Base-by-base conservation (phyloP, 2,888 invertebrate genomes). In the Drosophila robusta region DNA sequence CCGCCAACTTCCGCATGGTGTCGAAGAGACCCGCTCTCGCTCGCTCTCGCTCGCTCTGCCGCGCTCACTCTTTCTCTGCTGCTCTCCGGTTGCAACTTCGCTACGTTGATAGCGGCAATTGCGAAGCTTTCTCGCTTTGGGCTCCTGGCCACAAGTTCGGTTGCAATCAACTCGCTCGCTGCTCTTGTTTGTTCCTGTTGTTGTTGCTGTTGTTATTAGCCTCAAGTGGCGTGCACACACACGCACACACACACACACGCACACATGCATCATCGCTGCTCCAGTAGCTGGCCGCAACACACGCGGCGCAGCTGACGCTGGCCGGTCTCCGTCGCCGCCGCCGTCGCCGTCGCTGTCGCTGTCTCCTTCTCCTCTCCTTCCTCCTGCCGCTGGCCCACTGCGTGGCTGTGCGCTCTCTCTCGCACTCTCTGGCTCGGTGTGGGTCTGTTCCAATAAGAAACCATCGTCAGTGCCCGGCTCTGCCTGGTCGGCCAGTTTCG, bases 401-500 rank as follows among this genome's bases (percentile, higher is more conserved):
- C 14, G 7, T 24, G 3, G 26, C 42, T 22, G 24, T 7, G 8
- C 14, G 11, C 47, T 26, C 47, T 24, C 32, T 46, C 39, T 11
- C 39, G 2, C 38, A 39, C 62, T 26, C 58, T 38, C 41, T 62
- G 32, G 62, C 60, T 44, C 29, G 49, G 65, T 63, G 62, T 68
- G 75, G 73, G 69, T 75, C 74, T 75, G 75, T 80, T 81, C 77
- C 81, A 82, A 82, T 85, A 82, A 85, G 81, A 85, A 82, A 75
- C 75, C 73, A 72, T 72, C 77, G 77, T 69, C 73, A 69, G 60
- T 76, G 69, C 69, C 75, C 69, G 75, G 67, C 66, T 67, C 63
- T 61, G 80, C 67, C 73, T 86, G 79, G 78, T 75, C 79, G 75
- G 83, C 84, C 83, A 87, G 87, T 82, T 92, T 91, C 89, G 90